A percentile compares a stretch with the other conserved stretches of the same genome.
These are phyloP conservation scores for Choloepus hoffmanni DNA, from an alignment of 2,113 vertebrate genomes.

Conservation along the genomic window DNA sequence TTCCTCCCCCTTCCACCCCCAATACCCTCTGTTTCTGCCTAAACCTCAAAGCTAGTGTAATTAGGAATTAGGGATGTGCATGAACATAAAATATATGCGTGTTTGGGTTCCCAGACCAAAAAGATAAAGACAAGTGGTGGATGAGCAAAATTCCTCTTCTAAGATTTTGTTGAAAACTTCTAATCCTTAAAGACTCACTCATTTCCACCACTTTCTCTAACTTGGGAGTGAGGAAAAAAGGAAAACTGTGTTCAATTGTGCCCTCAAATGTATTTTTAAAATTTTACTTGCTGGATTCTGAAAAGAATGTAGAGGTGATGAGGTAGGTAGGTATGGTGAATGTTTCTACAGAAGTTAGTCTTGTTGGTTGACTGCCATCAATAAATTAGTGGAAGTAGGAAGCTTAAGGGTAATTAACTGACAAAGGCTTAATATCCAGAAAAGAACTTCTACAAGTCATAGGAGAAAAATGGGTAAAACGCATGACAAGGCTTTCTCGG, in stretches of 20 bases:
- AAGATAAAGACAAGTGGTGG: constrained; percentile 8
- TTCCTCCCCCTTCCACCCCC: background rate
- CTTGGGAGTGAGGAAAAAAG: constrained; percentile 49
- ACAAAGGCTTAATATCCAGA: constrained; percentile 4
- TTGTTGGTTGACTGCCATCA: background rate
- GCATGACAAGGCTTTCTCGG: background rate
- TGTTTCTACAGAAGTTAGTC: constrained; percentile 19
- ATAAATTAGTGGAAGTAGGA: background rate
- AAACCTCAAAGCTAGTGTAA: constrained; percentile 59
- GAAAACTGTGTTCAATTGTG: constrained; percentile 43
- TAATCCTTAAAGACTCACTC: constrained; percentile 56
- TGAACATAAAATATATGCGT: constrained; percentile 37
- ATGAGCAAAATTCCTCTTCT: constrained; percentile 46
- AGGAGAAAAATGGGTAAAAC: background rate
- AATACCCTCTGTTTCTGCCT: constrained; percentile 53
- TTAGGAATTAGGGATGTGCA: constrained; percentile 57
- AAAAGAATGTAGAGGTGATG: constrained; percentile 51
- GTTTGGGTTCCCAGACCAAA: constrained; percentile 36
- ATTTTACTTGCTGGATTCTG: constrained; percentile 46
- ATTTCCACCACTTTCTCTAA: constrained; percentile 47
- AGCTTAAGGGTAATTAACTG: constrained; percentile 30
- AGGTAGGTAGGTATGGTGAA: background rate
- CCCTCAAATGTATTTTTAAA: constrained; percentile 25
- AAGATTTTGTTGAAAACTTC: constrained; percentile 72
- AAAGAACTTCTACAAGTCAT: constrained; percentile 15